Evolutionary conservation across 2,797 vertebrate genomes (phyloP).

Genomic region (Alcedo quadribrachys): DNA sequence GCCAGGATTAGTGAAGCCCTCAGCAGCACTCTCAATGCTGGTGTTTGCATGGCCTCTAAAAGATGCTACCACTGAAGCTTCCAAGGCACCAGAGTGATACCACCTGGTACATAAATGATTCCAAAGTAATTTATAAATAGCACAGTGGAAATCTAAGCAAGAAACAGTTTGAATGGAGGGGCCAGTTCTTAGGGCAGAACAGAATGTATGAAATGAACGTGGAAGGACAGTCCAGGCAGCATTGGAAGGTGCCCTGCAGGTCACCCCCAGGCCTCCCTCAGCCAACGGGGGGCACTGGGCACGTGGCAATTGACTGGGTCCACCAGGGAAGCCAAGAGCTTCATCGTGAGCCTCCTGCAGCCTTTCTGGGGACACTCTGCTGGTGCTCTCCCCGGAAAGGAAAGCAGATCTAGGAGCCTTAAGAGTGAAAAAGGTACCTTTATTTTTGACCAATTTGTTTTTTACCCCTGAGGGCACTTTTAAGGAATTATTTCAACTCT

Average conservation of each 20-base stretch:
- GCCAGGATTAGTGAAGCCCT: background rate
- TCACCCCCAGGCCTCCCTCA: accelerated
- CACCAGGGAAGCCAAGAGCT: background rate
- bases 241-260: background rate
- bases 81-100: background rate
- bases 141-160: background rate
- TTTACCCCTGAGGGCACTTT: background rate
- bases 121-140: background rate
- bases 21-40: background rate
- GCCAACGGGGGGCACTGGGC: accelerated
- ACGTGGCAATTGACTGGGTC: accelerated
- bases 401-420: background rate
- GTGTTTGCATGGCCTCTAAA: background rate
- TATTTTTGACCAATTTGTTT: background rate
- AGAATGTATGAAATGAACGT: background rate
- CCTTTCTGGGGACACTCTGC: background rate
- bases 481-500: background rate
- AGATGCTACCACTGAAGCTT: background rate
- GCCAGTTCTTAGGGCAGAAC: background rate
- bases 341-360: background rate
- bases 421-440: background rate
- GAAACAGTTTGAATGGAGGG: background rate
- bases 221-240: background rate
- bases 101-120: background rate
- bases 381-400: background rate